Base-by-base conservation (phyloP, 2,797 vertebrate species). In the Limosa lapponica region DNA sequence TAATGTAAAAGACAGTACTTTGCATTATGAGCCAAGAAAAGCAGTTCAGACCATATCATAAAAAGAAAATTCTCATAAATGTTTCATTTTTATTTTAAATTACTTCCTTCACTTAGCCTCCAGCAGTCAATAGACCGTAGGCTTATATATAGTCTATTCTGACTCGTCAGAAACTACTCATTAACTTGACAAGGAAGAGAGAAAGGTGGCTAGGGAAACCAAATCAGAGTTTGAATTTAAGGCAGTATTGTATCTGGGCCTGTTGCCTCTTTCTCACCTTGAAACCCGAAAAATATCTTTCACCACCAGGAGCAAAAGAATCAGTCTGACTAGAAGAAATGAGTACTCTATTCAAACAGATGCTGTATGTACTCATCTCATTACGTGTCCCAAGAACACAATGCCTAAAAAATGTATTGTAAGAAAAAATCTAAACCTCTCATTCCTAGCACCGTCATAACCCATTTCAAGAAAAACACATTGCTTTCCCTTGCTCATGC, bases 401-500 rank as follows among this genome's bases (percentile, higher is more conserved):
- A 49, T 37, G 37, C 75, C 46, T 61, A 83, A 73, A 95, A 96
- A 96, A 46, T 10, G 14, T 36, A 73, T 20, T 36, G 4, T 54
- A 85, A 89, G 52, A 70, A 88, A 78, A 97, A 90, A 49, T 11
- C 39, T 41, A 58, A 75, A 79, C 69, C 41, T 75, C 66, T 86
- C 28, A 74, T 90, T 94, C 34, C 54, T 75, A 89, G 43, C 11
- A 81, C 51, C 13, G 5, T 62, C 78, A 94, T 72, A 96, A 94
- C 55, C 82, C 93, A 58, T 81, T 95, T 92, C 75, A 95, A 89
- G 85, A 90, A 97, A 97, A 92, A 93, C 41, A 11, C 49, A 78
- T 58, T 93, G 55, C 44, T 82, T 72, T 91, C 88, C 49, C 27
- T 95, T 77, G 52, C 54, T 94, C 57, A 34, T 0, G 0, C 25